Conservation (phyloP, 1,140 invertebrate species). For the Micrasema longulum region DNA sequence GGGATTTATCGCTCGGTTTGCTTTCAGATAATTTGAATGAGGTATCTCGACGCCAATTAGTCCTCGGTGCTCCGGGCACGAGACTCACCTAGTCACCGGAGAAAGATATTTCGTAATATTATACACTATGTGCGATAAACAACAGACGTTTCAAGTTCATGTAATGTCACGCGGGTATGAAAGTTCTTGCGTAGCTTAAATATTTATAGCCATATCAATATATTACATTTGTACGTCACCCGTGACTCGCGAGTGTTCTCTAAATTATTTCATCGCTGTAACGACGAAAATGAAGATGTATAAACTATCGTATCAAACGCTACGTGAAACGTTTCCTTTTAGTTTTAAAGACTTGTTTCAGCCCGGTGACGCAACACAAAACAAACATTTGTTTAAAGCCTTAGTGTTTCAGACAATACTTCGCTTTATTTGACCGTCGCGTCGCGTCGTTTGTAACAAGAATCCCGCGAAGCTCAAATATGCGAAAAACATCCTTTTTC, state of each 20-base stretch:
- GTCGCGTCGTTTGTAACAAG: not conserved
- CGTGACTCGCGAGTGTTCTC: too few species aligned
- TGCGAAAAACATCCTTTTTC: constrained; percentile 15
- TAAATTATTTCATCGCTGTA: too few species aligned
- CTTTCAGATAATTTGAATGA: constrained; percentile 7
- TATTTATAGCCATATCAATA: too few species aligned
- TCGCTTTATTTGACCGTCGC: constrained; percentile 13
- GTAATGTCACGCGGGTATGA: too few species aligned
- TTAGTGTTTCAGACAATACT: not conserved
- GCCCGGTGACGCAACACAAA: constrained; percentile 17
- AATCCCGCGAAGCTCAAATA: constrained; percentile 9
- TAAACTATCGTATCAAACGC: too few species aligned
- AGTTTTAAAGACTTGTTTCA: not conserved
- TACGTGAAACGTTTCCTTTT: not conserved
- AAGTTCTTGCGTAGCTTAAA: too few species aligned
- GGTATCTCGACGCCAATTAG: constrained; percentile 21
- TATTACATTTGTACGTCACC: too few species aligned
- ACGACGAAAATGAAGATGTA: too few species aligned
- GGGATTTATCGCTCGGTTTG: constrained; percentile 16
- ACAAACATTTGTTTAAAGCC: constrained; percentile 13
- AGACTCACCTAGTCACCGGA: not conserved
- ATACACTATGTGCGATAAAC: not conserved
- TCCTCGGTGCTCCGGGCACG: not conserved
- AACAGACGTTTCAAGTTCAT: too few species aligned
- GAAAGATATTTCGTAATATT: not conserved